These are phyloP conservation scores for Thermophis baileyi DNA, from an alignment of 2,113 vertebrate species.

Conservation along the genomic window DNA sequence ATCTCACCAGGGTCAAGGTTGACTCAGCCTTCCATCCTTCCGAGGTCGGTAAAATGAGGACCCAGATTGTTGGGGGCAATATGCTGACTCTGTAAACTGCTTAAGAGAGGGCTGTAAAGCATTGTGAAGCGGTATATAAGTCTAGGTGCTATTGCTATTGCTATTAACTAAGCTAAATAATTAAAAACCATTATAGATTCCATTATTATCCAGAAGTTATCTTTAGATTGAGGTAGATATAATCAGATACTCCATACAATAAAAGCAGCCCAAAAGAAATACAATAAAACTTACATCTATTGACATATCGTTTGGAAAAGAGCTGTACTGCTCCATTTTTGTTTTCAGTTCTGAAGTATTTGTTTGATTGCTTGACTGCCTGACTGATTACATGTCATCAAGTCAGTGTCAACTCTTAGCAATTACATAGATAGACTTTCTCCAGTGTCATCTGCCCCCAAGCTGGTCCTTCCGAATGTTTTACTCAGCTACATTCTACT, in stretches of 20 bases:
- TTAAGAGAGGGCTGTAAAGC: too few species aligned
- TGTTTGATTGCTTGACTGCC: neutral
- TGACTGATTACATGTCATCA: neutral
- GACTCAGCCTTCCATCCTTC: too few species aligned
- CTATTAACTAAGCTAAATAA: neutral
- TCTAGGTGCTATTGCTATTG: too few species aligned
- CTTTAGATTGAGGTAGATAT: neutral
- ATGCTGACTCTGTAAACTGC: too few species aligned
- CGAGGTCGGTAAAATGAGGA: too few species aligned
- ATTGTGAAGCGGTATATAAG: too few species aligned
- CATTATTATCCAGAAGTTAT: neutral
- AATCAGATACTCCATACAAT: neutral
- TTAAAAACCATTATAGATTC: neutral
- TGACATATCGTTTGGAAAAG: neutral
- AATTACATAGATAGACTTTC: neutral
- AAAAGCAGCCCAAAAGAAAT: neutral
- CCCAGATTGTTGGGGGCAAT: too few species aligned
- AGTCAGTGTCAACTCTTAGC: neutral
- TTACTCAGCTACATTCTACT: neutral
- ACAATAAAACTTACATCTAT: neutral
- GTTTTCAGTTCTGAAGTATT: neutral
- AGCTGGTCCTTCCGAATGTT: neutral
- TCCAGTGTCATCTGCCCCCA: neutral
- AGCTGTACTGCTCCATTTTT: neutral
- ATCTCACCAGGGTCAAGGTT: too few species aligned